Base-by-base conservation (phyloP, 2,797 vertebrate species). In the Kryptopterus vitreolus region DNA sequence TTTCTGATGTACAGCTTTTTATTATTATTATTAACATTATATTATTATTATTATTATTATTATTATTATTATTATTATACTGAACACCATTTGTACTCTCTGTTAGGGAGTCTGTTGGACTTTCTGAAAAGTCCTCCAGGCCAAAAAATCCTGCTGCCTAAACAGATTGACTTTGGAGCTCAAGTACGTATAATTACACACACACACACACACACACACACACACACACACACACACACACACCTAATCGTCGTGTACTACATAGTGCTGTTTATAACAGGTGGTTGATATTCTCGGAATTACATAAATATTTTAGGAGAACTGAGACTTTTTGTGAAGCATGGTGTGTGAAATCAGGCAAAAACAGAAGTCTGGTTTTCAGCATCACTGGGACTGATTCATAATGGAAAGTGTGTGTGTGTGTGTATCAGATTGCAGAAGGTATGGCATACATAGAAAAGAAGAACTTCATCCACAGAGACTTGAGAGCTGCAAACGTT, bases 371-470 rank as follows among this genome's bases (percentile, higher is more conserved):
- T 62, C 61, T 13, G 16, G 9, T 77, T 75, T 72, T 77, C 57
- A 81, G 73, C 63, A 29, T 77, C 63, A 68, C 8, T 68, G 35
- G 22, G 43, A 22, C 31, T 31, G 22, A 26, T 15, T 16, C n/a
- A 29, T 63, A 53, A 79, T 68, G 35, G 35, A 59, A 66, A 63
- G 3, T 43, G 3, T 43, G 7, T 43, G 7, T 72, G 80, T 70
- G 59, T 82, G 53, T 87, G 55, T 43, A 91, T 74, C 91, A 99
- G 98, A 98, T 98, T 76, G 95, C 98, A 16, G 98, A 99, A 87
- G 98, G 98, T 55, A 99, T 99, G 98, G 96, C 97, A 0, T 99
- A 97, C 86, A 97, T 99, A 12, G 98, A 99, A 87, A 94, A 94
- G 83, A 98, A 95, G 91, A 98, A 96, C 84, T 99, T 98, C 33